Percentiles rank a stretch among this genome's conserved stretches.
Conservation (phyloP, 2,797 vertebrate genomes). For the Xyrichtys novacula region DNA sequence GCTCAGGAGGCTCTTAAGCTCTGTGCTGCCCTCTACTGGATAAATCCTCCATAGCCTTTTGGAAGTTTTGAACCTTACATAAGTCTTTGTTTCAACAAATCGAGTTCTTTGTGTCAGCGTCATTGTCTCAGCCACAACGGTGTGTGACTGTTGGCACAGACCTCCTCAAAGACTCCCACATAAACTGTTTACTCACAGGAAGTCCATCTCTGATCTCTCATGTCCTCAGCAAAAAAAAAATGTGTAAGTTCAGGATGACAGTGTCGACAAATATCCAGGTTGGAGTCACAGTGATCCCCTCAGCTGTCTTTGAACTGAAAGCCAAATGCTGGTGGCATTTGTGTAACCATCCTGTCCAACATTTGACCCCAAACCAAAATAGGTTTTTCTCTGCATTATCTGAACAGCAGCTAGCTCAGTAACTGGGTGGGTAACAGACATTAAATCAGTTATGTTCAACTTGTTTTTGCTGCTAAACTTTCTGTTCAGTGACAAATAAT, state of each 20-base stretch:
- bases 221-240: not conserved
- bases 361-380: not conserved
- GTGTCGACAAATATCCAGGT: not conserved
- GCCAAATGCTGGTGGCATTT: not conserved
- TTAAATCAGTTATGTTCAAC: not conserved
- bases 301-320: not conserved
- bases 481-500: not conserved
- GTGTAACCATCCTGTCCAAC: not conserved
- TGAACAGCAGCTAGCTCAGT: not conserved
- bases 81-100: not conserved
- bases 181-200: slow-evolving; percentile 4
- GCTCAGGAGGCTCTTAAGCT: not conserved
- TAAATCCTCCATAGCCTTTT: slow-evolving; percentile 7
- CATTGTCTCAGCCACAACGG: not conserved
- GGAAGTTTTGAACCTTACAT: not conserved
- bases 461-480: not conserved
- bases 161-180: not conserved
- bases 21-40: slow-evolving; percentile 61
- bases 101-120: not conserved
- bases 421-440: not conserved
- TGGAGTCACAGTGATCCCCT: not conserved
- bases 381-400: not conserved
- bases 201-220: not conserved
- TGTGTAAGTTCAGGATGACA: not conserved
- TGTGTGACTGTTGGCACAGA: not conserved